Evolutionary conservation across 1,140 invertebrate species (phyloP).

Genomic region (Liolophura sinensis): DNA sequence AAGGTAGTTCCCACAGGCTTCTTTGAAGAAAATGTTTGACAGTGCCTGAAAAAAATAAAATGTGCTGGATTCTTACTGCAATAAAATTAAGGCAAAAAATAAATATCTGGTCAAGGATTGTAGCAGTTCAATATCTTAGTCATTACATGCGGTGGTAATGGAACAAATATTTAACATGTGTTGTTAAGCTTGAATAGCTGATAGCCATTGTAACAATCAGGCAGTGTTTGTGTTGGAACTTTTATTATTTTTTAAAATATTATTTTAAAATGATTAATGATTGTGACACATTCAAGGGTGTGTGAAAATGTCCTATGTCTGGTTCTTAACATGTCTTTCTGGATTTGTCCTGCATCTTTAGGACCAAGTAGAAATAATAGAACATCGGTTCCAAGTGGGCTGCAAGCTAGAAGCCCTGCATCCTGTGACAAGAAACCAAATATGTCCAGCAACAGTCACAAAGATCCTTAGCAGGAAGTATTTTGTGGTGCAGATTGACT

Average conservation of each 20-base stretch:
- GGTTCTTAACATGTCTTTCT: no score
- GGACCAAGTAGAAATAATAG: slow-evolving; percentile 42
- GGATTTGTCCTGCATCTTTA: slow-evolving; percentile 21
- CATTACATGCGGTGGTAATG: no score
- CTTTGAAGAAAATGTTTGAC: no score
- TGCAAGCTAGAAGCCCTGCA: slow-evolving; percentile 76
- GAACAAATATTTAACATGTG: no score
- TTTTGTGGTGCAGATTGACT: slow-evolving; percentile 68
- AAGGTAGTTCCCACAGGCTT: slow-evolving; percentile 31
- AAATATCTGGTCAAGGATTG: no score
- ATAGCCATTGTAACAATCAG: slow-evolving; percentile 1
- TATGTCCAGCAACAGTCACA: slow-evolving; percentile 71
- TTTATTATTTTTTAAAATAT: no score
- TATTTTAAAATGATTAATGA: background rate
- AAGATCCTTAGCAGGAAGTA: slow-evolving; percentile 70
- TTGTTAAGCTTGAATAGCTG: no score
- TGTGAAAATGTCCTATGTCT: no score
- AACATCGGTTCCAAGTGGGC: slow-evolving; percentile 64
- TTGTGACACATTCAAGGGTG: no score
- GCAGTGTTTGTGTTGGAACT: no score
- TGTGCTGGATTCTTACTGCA: background rate
- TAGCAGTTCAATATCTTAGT: no score
- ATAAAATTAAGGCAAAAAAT: background rate
- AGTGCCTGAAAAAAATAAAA: no score
- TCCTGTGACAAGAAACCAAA: slow-evolving; percentile 67